phyloP scores from a whole-genome alignment of 2,888 invertebrate genomes.

The Eupithecia subfuscata region DNA sequence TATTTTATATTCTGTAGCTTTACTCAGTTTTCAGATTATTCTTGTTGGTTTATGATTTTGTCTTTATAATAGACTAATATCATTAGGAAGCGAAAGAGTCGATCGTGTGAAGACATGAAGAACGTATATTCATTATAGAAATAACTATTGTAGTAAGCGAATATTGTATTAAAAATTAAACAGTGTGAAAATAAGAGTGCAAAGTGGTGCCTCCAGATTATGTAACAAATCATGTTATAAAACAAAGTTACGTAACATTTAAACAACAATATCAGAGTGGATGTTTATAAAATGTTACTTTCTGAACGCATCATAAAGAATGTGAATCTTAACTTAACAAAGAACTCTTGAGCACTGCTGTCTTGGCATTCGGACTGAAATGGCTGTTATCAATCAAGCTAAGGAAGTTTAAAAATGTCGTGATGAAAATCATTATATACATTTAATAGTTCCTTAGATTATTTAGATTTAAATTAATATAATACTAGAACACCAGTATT shows the following conservation, averaged over 20 bases:
- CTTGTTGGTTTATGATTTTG: neutral
- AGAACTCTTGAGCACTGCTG: conserved; percentile 46
- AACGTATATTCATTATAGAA: neutral
- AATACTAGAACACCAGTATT: conserved; percentile 62
- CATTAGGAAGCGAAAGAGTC: neutral
- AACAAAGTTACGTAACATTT: no score
- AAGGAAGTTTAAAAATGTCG: conserved; percentile 28
- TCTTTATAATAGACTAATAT: neutral
- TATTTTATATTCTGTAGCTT: neutral
- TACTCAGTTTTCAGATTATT: neutral
- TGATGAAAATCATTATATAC: neutral
- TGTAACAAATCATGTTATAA: no score
- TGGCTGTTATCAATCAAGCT: conserved; percentile 59
- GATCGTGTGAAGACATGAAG: neutral
- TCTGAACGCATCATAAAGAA: no score
- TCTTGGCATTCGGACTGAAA: conserved; percentile 68
- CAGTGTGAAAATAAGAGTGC: neutral
- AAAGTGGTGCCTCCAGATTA: no score
- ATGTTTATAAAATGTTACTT: no score
- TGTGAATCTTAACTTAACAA: neutral
- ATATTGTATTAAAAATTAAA: neutral
- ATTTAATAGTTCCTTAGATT: neutral
- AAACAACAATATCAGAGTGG: no score
- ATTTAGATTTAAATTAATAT: conserved; percentile 46
- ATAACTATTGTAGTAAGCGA: neutral